These are phyloP conservation scores for Lasiurus borealis DNA, from an alignment of 2,113 vertebrate genomes.

Conservation along the genomic window DNA sequence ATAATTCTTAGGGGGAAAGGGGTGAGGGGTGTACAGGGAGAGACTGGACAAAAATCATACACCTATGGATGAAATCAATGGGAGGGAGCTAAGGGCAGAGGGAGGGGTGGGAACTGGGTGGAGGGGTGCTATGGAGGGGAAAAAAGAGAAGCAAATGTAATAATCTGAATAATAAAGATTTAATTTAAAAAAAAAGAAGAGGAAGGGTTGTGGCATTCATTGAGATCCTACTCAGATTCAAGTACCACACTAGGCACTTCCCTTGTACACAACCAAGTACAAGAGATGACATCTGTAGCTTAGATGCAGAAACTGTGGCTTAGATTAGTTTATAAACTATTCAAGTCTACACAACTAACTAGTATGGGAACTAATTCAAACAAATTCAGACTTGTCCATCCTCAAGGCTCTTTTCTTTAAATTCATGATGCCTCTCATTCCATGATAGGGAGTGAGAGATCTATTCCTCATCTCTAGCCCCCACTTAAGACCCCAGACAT, in stretches of 20 bases:
- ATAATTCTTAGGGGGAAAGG: too few relatives aligned
- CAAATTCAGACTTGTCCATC: slow-evolving; percentile 13
- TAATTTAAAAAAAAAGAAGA: neutral
- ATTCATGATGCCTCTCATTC: neutral
- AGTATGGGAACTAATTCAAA: neutral
- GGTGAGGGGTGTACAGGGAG: too few relatives aligned
- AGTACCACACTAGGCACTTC: neutral
- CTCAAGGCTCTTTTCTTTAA: neutral
- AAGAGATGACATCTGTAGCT: neutral
- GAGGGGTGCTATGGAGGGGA: too few relatives aligned
- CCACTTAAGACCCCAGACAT: neutral
- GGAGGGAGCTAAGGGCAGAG: too few relatives aligned
- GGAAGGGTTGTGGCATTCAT: neutral
- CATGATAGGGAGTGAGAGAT: neutral
- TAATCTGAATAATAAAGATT: too few relatives aligned
- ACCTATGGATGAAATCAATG: too few relatives aligned
- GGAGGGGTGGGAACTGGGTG: too few relatives aligned
- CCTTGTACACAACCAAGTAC: neutral
- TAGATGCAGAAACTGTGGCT: neutral
- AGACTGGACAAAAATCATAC: too few relatives aligned
- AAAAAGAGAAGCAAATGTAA: too few relatives aligned
- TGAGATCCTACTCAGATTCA: neutral
- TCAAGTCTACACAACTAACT: neutral
- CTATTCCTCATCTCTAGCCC: neutral
- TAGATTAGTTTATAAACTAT: neutral